Evolutionary conservation across 2,113 vertebrate genomes (phyloP).

Genomic region (Bos javanicus): DNA sequence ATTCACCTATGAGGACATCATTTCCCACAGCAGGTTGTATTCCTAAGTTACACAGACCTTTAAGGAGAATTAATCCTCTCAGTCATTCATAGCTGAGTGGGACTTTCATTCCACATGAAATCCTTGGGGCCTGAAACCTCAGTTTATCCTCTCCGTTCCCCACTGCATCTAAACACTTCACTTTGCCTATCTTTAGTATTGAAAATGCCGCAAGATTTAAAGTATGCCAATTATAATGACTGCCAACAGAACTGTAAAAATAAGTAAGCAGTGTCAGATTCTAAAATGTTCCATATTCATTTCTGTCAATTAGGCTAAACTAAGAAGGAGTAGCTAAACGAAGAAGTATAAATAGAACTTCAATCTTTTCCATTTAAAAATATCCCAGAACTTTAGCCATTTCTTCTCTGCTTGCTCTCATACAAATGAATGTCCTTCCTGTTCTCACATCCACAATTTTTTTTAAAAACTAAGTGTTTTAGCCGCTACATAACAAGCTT

Average conservation of each 20-base stretch:
- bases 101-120: neutral
- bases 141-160: neutral
- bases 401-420: neutral
- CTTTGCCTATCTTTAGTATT: neutral
- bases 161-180: neutral
- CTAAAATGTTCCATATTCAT: conserved; percentile 8
- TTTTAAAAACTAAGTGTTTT: neutral
- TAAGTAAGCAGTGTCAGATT: neutral
- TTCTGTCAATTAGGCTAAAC: conserved; percentile 5
- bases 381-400: neutral
- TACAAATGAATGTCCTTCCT: neutral
- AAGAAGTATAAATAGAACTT: conserved; percentile 17
- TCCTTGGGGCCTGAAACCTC: neutral
- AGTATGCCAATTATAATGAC: neutral
- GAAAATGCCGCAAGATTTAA: neutral
- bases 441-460: neutral
- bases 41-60: neutral
- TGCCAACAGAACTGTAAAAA: neutral
- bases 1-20: neutral
- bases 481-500: neutral
- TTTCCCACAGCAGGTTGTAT: neutral
- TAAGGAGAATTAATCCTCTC: neutral
- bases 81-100: neutral
- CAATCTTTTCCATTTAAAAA: neutral
- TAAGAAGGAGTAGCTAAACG: neutral